A percentile compares a stretch with the other conserved stretches of the same genome.
phyloP scores from a whole-genome alignment of 2,888 invertebrate species.

The Agrochola litura region DNA sequence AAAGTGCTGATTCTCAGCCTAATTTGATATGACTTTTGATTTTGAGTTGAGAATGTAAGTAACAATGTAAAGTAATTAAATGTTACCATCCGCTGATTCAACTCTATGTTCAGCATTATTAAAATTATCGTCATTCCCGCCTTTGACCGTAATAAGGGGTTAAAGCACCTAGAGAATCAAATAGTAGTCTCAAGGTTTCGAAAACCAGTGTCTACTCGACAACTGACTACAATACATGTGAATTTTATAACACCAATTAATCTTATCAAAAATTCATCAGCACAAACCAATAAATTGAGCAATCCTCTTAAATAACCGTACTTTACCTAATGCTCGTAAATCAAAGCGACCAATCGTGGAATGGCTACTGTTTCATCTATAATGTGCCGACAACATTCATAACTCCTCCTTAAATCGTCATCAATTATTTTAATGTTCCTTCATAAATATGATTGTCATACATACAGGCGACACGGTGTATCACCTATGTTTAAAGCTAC shows the following conservation, averaged over 20 bases:
- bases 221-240: not conserved
- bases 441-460: conserved; percentile 69
- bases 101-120: no score
- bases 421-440: conserved; percentile 69
- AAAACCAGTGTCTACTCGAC: conserved; percentile 22
- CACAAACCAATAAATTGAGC: conserved; percentile 42
- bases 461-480: conserved; percentile 43
- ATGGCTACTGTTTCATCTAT: conserved; percentile 64
- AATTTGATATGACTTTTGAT: no score
- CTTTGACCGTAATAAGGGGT: not conserved
- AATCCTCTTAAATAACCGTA: conserved; percentile 38
- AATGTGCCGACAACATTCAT: conserved; percentile 53
- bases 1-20: no score
- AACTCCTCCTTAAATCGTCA: conserved; percentile 66
- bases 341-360: conserved; percentile 52
- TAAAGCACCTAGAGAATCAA: not conserved
- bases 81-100: not conserved
- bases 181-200: conserved; percentile 8
- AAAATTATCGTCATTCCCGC: not conserved
- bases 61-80: no score
- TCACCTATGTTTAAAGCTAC: conserved; percentile 23
- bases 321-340: conserved; percentile 36
- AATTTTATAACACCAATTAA: conserved; percentile 35
- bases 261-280: conserved; percentile 28
- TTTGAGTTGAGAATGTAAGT: not conserved